Evolutionary conservation across 2,888 invertebrate species (phyloP).

Genomic region (Xestia sexstrigata): DNA sequence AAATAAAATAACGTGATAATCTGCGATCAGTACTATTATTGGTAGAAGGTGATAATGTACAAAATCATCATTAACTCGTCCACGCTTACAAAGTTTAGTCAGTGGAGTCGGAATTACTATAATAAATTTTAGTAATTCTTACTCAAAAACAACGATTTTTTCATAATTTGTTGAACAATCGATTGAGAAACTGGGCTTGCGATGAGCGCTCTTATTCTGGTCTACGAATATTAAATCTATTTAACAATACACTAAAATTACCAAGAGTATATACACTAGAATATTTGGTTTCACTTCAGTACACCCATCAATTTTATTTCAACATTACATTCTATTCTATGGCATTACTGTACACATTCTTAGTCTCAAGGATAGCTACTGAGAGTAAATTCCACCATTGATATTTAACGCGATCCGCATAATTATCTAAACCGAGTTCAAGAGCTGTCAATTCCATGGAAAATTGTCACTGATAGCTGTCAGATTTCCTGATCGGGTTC

Average conservation of each 20-base stretch:
- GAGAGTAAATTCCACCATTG: not conserved
- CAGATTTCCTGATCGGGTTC: not conserved
- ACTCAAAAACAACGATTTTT: not conserved
- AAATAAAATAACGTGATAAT: constrained; percentile 5
- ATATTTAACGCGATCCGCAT: not conserved
- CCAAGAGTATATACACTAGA: constrained; percentile 63
- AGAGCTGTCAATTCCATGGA: not conserved
- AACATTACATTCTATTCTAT: constrained; percentile 27
- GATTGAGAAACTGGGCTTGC: not conserved
- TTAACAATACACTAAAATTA: constrained; percentile 57
- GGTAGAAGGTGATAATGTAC: no score
- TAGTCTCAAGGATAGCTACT: not conserved
- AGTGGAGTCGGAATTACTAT: no score
- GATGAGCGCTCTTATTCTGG: not conserved
- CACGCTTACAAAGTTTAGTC: constrained; percentile 27
- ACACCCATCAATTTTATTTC: constrained; percentile 61
- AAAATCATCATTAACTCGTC: no score
- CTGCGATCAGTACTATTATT: no score
- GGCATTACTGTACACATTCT: constrained; percentile 50
- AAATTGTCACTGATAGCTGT: not conserved
- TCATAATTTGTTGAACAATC: constrained; percentile 1
- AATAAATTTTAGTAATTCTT: not conserved
- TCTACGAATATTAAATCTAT: constrained; percentile 45
- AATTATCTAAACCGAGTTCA: not conserved
- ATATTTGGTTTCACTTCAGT: constrained; percentile 71